Percentiles rank a stretch among this genome's conserved stretches.
phyloP scores from a whole-genome alignment of 35 echinoderm and acorn worm species.

The Strongylocentrotus purpuratus region DNA sequence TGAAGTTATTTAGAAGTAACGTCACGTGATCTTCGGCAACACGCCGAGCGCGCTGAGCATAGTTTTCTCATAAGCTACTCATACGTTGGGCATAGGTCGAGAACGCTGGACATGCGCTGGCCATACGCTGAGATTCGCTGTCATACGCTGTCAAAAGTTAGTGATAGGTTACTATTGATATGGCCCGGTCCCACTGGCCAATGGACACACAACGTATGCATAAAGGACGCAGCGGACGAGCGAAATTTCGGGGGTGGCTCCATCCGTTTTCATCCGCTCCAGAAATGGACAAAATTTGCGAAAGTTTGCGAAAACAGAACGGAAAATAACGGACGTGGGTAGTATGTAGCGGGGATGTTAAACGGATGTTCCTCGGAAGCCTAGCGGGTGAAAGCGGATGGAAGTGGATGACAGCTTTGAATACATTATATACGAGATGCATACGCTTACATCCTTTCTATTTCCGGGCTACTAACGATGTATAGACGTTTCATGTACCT shows the following conservation, averaged over 20 bases:
- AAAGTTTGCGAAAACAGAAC: constrained; percentile 29
- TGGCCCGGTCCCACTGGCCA: too few relatives aligned
- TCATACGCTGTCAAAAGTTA: too few relatives aligned
- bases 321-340: constrained; percentile 26
- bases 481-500: constrained; percentile 18
- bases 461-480: constrained; percentile 18
- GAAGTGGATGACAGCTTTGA: neutral
- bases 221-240: constrained; percentile 22
- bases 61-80: too few relatives aligned
- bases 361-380: constrained; percentile 27
- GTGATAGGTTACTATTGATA: too few relatives aligned
- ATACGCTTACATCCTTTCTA: constrained; percentile 29
- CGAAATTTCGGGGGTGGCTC: constrained; percentile 21
- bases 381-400: constrained; percentile 35
- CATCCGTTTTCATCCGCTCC: constrained; percentile 26
- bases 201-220: constrained; percentile 25
- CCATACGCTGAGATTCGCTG: too few relatives aligned
- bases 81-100: too few relatives aligned
- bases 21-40: too few relatives aligned
- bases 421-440: neutral
- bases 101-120: too few relatives aligned
- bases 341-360: constrained; percentile 29
- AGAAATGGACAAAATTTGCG: constrained; percentile 27
- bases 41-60: too few relatives aligned
- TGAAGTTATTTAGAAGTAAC: too few relatives aligned